A percentile compares a stretch with the other conserved stretches of the same genome.
Conservation (phyloP, 2,113 vertebrate species). For the Alethe diademata region DNA sequence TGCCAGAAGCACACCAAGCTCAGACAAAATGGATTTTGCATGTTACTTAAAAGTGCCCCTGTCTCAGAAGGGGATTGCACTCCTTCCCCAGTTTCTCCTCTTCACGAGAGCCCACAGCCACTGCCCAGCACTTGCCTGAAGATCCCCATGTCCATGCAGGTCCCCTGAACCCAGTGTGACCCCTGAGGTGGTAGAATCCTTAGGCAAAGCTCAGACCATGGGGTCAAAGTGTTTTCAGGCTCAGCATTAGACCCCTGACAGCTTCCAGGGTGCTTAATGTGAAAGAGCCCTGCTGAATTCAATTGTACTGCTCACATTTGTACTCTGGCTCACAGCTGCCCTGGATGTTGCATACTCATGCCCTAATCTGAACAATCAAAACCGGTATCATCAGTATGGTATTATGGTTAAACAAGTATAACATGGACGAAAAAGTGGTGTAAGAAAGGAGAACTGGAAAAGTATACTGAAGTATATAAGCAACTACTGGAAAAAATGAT, state of each 20-base stretch:
- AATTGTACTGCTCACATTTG: background rate
- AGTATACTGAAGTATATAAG: background rate
- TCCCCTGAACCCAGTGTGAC: background rate
- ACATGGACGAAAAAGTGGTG: background rate
- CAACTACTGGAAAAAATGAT: background rate
- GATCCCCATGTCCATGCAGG: background rate
- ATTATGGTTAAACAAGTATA: background rate
- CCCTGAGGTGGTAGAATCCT: background rate
- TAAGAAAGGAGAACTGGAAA: background rate
- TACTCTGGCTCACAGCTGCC: background rate
- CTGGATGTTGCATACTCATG: background rate
- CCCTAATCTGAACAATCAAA: background rate
- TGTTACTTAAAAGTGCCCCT: background rate
- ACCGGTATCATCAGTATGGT: background rate
- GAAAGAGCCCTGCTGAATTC: background rate
- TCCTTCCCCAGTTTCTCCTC: background rate
- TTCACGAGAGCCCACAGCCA: accelerated
- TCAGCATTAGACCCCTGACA: background rate
- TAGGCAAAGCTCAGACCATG: background rate
- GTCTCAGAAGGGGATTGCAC: background rate
- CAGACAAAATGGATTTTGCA: background rate
- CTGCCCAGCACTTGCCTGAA: accelerated
- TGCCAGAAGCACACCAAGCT: background rate
- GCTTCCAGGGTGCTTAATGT: background rate
- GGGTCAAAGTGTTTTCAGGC: background rate